These are phyloP conservation scores for Brachypteracias leptosomus DNA, from an alignment of 2,113 vertebrate species.

Conservation along the genomic window DNA sequence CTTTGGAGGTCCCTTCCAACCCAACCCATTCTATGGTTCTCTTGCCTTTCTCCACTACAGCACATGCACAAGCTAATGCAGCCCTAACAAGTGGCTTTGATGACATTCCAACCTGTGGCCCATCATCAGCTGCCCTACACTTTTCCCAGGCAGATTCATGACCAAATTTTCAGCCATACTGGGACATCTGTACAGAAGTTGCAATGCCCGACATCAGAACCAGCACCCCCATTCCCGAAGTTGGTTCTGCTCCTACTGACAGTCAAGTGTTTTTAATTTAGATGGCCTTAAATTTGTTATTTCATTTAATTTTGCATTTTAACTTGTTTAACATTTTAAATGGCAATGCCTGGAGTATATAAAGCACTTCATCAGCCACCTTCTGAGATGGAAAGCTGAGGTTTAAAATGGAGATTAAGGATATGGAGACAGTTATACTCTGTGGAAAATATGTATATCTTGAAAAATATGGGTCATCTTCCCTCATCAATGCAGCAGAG, in stretches of 20 bases:
- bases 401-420: background rate
- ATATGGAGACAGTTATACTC: background rate
- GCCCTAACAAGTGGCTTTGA: background rate
- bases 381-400: background rate
- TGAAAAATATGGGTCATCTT: background rate
- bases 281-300: background rate
- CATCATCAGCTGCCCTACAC: background rate
- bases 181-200: background rate
- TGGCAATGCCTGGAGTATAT: background rate
- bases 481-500: background rate
- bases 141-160: background rate
- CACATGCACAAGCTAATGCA: fast-evolving
- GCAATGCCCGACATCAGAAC: background rate
- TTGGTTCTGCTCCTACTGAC: background rate
- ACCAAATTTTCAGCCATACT: background rate
- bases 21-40: no score
- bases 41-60: fast-evolving
- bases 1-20: no score
- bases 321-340: background rate
- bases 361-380: background rate
- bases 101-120: no score
- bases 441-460: background rate
- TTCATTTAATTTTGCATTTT: background rate
- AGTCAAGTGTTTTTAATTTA: background rate
- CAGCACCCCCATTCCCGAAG: background rate